phyloP scores from a whole-genome alignment of 2,797 vertebrate genomes.

The Ptychadena robeensis region DNA sequence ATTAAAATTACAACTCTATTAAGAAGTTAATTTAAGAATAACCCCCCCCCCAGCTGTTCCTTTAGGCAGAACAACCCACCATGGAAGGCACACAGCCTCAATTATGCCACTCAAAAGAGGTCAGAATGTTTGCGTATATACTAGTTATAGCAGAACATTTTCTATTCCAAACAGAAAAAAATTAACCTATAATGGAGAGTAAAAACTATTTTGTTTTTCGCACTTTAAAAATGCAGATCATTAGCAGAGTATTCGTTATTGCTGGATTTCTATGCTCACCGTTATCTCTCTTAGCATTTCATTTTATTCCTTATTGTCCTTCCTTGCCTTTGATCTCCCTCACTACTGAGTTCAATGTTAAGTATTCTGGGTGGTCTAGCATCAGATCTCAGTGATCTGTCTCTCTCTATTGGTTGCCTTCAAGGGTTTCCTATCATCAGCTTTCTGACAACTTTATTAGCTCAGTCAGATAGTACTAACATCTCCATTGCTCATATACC shows the following conservation, averaged over 20 bases:
- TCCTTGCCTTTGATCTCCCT: conserved; percentile 83
- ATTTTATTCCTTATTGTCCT: conserved; percentile 77
- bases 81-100: background rate
- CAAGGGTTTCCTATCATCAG: conserved; percentile 82
- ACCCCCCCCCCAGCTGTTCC: background rate
- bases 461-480: conserved; percentile 72
- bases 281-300: conserved; percentile 68
- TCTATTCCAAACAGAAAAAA: background rate
- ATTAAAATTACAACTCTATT: too few species aligned
- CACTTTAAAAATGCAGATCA: background rate
- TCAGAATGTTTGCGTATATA: background rate
- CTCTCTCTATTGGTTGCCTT: conserved; percentile 81
- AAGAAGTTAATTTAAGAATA: too few species aligned
- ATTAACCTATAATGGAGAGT: background rate
- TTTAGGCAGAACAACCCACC: background rate
- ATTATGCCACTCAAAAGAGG: background rate
- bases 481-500: conserved; percentile 66
- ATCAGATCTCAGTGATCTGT: conserved; percentile 84
- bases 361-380: conserved; percentile 89
- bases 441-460: conserved; percentile 96
- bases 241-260: conserved; percentile 53
- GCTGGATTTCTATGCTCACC: conserved; percentile 28
- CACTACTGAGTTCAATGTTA: conserved; percentile 70
- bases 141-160: background rate
- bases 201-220: background rate